A percentile compares a stretch with the other conserved stretches of the same genome.
These are phyloP conservation scores for Agrochola macilenta DNA, from an alignment of 2,888 invertebrate species.

Conservation along the genomic window DNA sequence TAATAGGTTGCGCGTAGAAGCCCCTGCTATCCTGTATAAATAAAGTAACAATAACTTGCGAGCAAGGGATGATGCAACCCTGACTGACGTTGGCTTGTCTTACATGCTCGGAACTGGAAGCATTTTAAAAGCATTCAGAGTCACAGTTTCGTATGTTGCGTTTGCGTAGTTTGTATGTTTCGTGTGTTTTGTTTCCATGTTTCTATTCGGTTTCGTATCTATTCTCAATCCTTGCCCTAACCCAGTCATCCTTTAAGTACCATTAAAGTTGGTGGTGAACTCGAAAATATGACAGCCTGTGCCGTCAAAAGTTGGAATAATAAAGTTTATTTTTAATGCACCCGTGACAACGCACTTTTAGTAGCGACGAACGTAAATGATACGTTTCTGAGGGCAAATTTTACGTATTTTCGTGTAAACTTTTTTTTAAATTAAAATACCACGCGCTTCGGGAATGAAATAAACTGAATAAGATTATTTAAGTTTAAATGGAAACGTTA, in stretches of 20 bases:
- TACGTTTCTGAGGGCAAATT: slow-evolving; percentile 15
- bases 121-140: background rate
- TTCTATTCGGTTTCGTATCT: background rate
- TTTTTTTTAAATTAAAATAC: background rate
- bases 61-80: too few species aligned
- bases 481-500: background rate
- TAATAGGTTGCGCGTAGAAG: too few species aligned
- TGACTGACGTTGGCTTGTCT: too few species aligned
- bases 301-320: slow-evolving; percentile 22
- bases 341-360: slow-evolving; percentile 40
- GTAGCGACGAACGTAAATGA: background rate
- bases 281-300: slow-evolving; percentile 39
- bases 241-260: slow-evolving; percentile 24
- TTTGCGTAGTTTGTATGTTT: too few species aligned
- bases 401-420: background rate
- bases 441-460: background rate
- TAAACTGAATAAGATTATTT: background rate
- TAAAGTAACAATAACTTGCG: too few species aligned
- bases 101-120: too few species aligned
- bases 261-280: slow-evolving; percentile 31
- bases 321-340: slow-evolving; percentile 52
- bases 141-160: too few species aligned
- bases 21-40: too few species aligned
- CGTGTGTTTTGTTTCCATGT: too few species aligned
- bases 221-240: background rate